Evolutionary conservation across 2,797 vertebrate species (phyloP), one percentile per base, ranked within the genome.

Genomic region (Diplodus sargus): DNA sequence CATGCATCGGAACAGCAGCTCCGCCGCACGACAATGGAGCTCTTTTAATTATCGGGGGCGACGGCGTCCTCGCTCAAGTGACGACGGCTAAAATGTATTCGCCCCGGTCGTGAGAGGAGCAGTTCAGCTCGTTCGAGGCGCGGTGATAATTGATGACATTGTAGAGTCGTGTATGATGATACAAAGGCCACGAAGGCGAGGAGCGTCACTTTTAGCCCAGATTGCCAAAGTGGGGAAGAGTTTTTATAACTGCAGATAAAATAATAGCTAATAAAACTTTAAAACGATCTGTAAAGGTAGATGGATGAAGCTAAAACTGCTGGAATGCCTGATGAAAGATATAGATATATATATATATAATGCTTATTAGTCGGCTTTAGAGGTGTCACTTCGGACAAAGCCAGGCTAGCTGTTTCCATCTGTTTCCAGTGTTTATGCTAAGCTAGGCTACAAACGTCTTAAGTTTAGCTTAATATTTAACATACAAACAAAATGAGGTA

Each of bases 41-140:
- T 85, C 89, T 92, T 93, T 94, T 95, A 94, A 95, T 95, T 94
- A 95, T 94, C 89, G 4, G 28, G 69, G 79, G 28, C 28, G 28
- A 79, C 81, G 54, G 85, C 18, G 79, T 86, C 78, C 85, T 86
- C 74, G 70, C 87, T 91, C 81, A 54, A 90, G 90, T 78, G 89
- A 81, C 78, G 79, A 82, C 64, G 74, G 88, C 76, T 78, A 45
- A 78, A 87, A 87, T 70, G 84, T 60, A 71, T 48, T 85, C 4
- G 22, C 48, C 30, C 43, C 75, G 5, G 78, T 90, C 83, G 72
- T 30, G 84, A 82, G 82, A 83, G 47, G 48, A 83, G 86, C 79
- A 11, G 78, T 49, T 68, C 74, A 59, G 86, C n/a, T n/a, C n/a
- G n/a, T 58, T 28, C 16, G 74, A 81, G 82, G 81, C 83, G 61